Evolutionary conservation across 2,113 vertebrate genomes (phyloP).

Genomic region (Butastur rufipennis): DNA sequence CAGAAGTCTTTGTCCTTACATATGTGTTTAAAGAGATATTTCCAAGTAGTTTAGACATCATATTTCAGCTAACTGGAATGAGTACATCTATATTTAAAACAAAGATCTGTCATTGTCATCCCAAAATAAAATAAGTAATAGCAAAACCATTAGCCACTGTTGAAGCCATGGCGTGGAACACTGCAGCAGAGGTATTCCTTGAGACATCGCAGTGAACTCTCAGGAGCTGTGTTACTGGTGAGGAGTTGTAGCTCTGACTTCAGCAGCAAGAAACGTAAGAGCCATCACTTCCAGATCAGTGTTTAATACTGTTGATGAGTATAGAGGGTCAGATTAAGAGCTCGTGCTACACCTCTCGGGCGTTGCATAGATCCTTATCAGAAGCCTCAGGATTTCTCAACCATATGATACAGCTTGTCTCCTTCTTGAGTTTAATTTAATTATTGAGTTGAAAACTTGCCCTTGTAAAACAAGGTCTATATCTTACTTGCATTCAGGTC

Average conservation of each 20-base stretch:
- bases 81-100: conserved; percentile 48
- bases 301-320: background rate
- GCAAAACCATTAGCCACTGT: conserved; percentile 3
- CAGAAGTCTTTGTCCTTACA: background rate
- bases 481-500: background rate
- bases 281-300: background rate
- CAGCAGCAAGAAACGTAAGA: background rate
- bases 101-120: conserved; percentile 40
- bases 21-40: background rate
- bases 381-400: background rate
- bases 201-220: background rate
- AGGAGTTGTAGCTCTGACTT: background rate
- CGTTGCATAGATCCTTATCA: background rate
- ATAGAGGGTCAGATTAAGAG: background rate
- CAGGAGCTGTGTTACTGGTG: background rate
- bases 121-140: conserved; percentile 54
- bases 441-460: background rate
- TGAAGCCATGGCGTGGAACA: background rate
- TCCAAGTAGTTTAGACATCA: background rate
- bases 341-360: fast-evolving
- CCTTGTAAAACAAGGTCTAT: background rate
- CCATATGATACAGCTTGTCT: background rate
- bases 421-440: background rate
- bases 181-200: background rate
- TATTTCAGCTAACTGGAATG: background rate